phyloP scores from a whole-genome alignment of 2,888 invertebrate species.

The Limenitis camilla region DNA sequence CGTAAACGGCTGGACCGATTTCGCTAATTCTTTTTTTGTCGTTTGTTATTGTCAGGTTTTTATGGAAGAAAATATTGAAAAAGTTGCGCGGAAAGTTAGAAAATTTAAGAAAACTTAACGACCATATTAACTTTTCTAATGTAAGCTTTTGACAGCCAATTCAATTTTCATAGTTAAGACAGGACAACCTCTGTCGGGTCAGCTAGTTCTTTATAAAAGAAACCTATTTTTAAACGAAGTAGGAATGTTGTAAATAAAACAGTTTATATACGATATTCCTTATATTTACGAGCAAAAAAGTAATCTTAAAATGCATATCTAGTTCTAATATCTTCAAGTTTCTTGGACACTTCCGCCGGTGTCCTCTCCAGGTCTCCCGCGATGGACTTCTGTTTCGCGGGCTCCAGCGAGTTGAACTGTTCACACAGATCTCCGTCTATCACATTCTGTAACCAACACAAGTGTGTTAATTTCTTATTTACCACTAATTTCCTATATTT shows the following conservation, averaged over 20 bases:
- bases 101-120: too few species aligned
- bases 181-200: too few species aligned
- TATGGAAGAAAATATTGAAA: too few species aligned
- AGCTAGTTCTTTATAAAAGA: too few species aligned
- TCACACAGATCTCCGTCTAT: conserved; percentile 99
- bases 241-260: background rate
- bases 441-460: conserved; percentile 83
- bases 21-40: too few species aligned
- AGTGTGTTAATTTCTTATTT: background rate
- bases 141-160: too few species aligned
- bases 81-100: too few species aligned
- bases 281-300: background rate
- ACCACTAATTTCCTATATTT: too few species aligned
- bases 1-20: too few species aligned
- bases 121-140: too few species aligned
- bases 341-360: conserved; percentile 97
- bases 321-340: conserved; percentile 98
- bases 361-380: conserved; percentile 95
- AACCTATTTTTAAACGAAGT: background rate
- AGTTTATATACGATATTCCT: conserved; percentile 4
- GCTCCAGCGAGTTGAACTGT: conserved; percentile 97
- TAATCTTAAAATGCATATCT: conserved; percentile 94
- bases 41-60: too few species aligned
- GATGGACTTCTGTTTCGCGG: conserved; percentile 94
- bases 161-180: too few species aligned